Evolutionary conservation across 2,888 invertebrate species (phyloP), one percentile per base, ranked within the genome.

Genomic region (Carabus problematicus): DNA sequence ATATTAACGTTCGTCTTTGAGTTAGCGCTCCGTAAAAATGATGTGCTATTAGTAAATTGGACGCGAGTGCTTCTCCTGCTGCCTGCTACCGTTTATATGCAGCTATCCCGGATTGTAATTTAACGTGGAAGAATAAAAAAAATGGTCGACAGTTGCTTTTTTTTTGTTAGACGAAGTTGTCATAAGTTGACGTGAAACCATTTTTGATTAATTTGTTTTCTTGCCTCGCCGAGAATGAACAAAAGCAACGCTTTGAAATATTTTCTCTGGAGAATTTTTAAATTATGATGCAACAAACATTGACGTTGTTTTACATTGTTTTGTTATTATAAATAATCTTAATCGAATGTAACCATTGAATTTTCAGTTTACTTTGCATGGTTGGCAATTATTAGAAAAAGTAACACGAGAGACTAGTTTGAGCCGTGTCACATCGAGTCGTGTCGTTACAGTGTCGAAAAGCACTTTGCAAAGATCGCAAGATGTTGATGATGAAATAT

Each of bases 401-500:
- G 29, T 29, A 29, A 29, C 3, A 29, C 29, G 6, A 29, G 29
- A 29, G 29, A 29, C 29, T 29, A 6, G 29, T 29, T 29, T 29
- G 29, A 29, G 29, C 29, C 29, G 29, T 29, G 29, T 29, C 29
- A 6, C 6, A 6, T 29, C 29, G 29, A 3, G 29, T 29, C 29
- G 29, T 29, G 29, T 29, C 29, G 29, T 29, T 29, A 29, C 29
- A 6, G 45, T 56, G 64, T 64, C 56, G 56, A 58, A 58, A 62
- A 58, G 66, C 66, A 66, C 66, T 66, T 66, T 66, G 59, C 66
- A 47, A 56, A 64, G 64, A 54, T 41, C 58, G 29, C 62, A 49
- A 47, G 64, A 64, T 66, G 47, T 58, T 66, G 68, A 73, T 71
- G 74, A 75, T 76, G 73, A 76, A 76, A 75, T 76, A 76, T 76